Evolutionary conservation across 2,888 invertebrate species (phyloP).

Genomic region (Zonitis immaculata): DNA sequence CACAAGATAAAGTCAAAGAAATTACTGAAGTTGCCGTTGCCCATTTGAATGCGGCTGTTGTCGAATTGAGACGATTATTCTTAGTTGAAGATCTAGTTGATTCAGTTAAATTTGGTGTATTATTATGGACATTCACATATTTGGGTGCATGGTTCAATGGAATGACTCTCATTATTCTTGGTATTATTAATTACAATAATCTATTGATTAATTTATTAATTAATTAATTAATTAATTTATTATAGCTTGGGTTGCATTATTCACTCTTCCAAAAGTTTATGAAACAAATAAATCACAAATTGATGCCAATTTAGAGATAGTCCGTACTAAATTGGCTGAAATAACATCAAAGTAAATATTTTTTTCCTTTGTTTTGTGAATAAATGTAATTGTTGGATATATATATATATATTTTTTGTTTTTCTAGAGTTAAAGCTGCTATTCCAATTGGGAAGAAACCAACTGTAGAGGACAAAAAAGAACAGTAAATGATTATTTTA

Average conservation of each 20-base stretch:
- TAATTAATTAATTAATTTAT: conserved; percentile 29
- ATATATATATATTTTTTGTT: too few species aligned
- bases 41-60: conserved; percentile 76
- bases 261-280: conserved; percentile 94
- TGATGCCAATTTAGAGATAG: conserved; percentile 85
- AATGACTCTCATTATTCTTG: conserved; percentile 94
- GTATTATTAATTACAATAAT: conserved; percentile 51
- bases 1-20: conserved; percentile 87
- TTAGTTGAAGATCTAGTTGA: conserved; percentile 96
- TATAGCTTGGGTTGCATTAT: conserved; percentile 85
- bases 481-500: conserved; percentile 54
- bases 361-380: too few species aligned
- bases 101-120: conserved; percentile 89
- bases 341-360: conserved; percentile 79
- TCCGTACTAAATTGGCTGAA: conserved; percentile 82
- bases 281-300: conserved; percentile 92
- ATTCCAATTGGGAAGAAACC: conserved; percentile 81
- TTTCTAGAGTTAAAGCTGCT: conserved; percentile 83
- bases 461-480: conserved; percentile 77
- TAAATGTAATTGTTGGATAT: too few species aligned
- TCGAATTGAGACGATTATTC: conserved; percentile 87
- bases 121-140: conserved; percentile 96
- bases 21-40: conserved; percentile 81
- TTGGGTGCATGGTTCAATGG: conserved; percentile 99
- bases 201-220: not conserved